A percentile compares a stretch with the other conserved stretches of the same genome.
Evolutionary conservation across 2,888 invertebrate genomes (phyloP).

Genomic region (Nebria brevicollis): DNA sequence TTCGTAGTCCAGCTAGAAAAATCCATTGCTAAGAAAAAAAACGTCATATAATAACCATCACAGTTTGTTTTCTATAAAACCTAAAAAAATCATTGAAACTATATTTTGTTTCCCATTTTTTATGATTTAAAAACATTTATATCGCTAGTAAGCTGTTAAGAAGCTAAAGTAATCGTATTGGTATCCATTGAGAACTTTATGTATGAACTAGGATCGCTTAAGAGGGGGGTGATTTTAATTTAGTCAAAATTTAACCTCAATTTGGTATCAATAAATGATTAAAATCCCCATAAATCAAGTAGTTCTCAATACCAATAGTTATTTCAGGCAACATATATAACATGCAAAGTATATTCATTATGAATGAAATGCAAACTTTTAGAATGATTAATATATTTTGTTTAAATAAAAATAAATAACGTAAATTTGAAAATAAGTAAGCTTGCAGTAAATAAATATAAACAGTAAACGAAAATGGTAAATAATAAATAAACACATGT

Average conservation of each 20-base stretch:
- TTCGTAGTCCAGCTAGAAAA: constrained; percentile 44
- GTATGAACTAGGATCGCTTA: not conserved
- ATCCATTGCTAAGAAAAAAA: constrained; percentile 45
- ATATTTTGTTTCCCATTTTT: not conserved
- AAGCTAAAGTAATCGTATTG: constrained; percentile 22
- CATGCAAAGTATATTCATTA: not conserved
- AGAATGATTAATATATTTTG: not conserved
- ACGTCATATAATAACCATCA: constrained; percentile 17
- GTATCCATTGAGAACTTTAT: not conserved
- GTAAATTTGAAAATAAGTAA: not conserved
- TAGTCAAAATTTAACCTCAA: too few relatives aligned
- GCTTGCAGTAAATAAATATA: not conserved
- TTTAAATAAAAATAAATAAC: not conserved
- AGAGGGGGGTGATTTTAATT: too few relatives aligned
- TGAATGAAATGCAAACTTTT: not conserved
- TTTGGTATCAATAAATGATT: too few relatives aligned
- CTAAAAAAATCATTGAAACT: constrained; percentile 41
- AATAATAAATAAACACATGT: not conserved
- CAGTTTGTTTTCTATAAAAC: constrained; percentile 33
- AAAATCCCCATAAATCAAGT: not conserved
- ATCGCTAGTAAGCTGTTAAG: constrained; percentile 35
- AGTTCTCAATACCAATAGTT: not conserved
- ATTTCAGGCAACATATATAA: not conserved
- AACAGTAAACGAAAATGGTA: not conserved
- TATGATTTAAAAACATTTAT: constrained; percentile 32